Evolutionary conservation across 1,140 invertebrate genomes (phyloP).

Genomic region (Drepana arcuata): DNA sequence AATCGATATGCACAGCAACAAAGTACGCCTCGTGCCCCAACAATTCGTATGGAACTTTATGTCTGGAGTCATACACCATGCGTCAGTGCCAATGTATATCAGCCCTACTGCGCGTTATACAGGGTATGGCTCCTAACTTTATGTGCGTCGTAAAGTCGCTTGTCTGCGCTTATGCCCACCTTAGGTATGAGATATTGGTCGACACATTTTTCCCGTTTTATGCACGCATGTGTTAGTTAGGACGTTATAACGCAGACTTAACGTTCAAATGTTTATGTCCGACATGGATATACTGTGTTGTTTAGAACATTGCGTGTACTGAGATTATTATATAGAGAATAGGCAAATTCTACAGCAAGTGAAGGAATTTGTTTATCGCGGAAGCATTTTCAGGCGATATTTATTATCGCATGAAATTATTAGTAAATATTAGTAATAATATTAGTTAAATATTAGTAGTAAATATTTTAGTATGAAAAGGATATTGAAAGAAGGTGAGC

Average conservation of each 20-base stretch:
- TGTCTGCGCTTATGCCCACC: conserved; percentile 16
- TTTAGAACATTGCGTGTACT: too few relatives aligned
- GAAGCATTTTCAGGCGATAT: not conserved
- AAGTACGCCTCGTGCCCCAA: too few relatives aligned
- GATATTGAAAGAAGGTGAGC: too few relatives aligned
- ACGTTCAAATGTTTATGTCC: not conserved
- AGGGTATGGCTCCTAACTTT: too few relatives aligned
- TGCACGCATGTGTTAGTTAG: not conserved
- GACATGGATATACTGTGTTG: too few relatives aligned
- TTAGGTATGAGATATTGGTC: conserved; percentile 19
- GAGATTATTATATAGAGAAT: not conserved
- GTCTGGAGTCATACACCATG: conserved; percentile 11
- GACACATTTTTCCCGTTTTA: too few relatives aligned
- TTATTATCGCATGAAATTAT: not conserved
- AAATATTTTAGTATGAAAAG: not conserved
- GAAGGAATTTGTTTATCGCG: not conserved
- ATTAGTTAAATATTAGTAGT: not conserved
- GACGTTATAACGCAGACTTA: not conserved
- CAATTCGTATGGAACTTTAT: not conserved
- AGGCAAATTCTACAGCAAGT: not conserved
- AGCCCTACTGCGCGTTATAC: too few relatives aligned
- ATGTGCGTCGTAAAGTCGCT: conserved; percentile 21
- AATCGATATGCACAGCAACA: too few relatives aligned
- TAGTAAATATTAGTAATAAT: not conserved
- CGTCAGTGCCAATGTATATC: too few relatives aligned